Base-by-base conservation (phyloP, 2,888 invertebrate species). In the Epinotia brunnichana region DNA sequence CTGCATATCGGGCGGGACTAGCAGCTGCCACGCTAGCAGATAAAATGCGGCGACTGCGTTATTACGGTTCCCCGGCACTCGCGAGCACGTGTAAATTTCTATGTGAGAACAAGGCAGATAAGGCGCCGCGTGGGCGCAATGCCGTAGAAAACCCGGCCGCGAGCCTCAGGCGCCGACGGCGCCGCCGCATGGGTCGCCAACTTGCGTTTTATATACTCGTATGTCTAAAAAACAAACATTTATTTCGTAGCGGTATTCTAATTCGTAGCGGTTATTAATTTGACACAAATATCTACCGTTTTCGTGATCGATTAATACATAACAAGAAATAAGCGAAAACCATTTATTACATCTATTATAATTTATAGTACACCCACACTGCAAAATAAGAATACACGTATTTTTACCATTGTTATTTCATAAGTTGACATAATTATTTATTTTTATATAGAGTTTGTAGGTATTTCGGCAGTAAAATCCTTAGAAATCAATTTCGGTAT, bases 1-100 rank as follows among this genome's bases (percentile, higher is more conserved):
- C 78, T 83, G 86, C 86, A 85, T 87, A 86, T 87, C 86, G 79
- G 81, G 76, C 78, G 21, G 54, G 81, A 75, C 82, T 80, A 78
- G 83, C 85, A 82, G 88, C 85, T 86, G 88, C 86, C 86, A 79
- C 80, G 82, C 82, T 83, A 81, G 83, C 85, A 87, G 91, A 92
- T 92, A 91, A 90, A 89, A 88, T 82, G 89, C 88, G 86, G 86
- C 85, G 85, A 89, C 86, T 88, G 87, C 84, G 87, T 87, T 90
- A 88, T 91, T 90, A 91, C 87, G 82, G 85, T 80, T 83, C 82
- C 82, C 83, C 81, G 84, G 70, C 88, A 85, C 87, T 90, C 84
- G 85, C 89, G 82, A 91, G 90, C 88, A 92, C 87, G 91, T 91
- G 91, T 93, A 91, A 92, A 92, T 92, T 90, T 91, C 88, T 87